These are phyloP conservation scores for Mimachlamys varia DNA, from an alignment of 2,888 invertebrate species.

Conservation along the genomic window DNA sequence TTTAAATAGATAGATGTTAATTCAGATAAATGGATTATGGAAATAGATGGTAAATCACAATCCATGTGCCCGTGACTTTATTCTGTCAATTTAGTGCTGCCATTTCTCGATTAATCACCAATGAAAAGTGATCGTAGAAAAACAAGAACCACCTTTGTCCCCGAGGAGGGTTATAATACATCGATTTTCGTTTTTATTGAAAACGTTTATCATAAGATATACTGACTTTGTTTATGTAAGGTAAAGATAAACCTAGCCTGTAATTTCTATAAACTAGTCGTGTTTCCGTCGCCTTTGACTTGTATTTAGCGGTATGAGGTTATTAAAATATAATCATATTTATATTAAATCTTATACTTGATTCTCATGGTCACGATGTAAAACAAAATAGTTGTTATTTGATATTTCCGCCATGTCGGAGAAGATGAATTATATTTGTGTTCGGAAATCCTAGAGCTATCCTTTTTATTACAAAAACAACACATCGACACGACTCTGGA, in stretches of 20 bases:
- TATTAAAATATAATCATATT: conserved; percentile 24
- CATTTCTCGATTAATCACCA: too few relatives aligned
- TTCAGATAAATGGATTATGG: too few relatives aligned
- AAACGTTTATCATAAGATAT: neutral
- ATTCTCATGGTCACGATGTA: conserved; percentile 14
- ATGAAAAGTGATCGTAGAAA: too few relatives aligned
- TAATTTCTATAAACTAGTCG: neutral
- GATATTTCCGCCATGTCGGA: neutral
- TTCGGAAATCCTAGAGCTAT: conserved; percentile 6
- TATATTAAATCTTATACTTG: neutral
- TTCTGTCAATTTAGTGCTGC: too few relatives aligned
- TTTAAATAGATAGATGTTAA: too few relatives aligned
- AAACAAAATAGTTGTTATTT: neutral
- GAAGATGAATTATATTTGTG: neutral
- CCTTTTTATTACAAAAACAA: neutral
- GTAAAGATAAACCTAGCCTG: neutral
- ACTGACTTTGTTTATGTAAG: neutral
- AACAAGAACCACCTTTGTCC: too few relatives aligned
- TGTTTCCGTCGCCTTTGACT: conserved; percentile 7
- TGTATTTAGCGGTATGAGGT: neutral
- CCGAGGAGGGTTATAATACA: neutral
- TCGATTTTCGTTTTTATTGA: neutral
- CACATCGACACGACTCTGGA: conserved; percentile 1
- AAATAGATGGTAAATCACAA: too few relatives aligned
- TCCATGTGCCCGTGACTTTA: too few relatives aligned